Base-by-base conservation (phyloP, 2,797 vertebrate species). In the Neosilurus mollespiculum region DNA sequence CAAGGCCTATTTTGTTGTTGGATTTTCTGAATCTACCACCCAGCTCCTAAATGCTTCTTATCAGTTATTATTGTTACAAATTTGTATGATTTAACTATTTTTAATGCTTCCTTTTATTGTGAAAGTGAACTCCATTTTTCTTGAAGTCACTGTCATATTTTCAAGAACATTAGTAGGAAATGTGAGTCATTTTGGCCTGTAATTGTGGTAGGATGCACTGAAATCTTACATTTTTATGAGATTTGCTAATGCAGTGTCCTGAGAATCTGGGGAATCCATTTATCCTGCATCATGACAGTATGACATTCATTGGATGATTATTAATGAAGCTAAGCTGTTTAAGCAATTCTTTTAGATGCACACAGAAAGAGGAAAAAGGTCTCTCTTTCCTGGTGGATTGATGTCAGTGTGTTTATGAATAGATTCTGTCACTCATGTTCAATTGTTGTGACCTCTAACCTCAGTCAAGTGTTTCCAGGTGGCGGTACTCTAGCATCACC, bases 391-490 rank as follows among this genome's bases (percentile, higher is more conserved):
- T 89, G 88, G 26, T 87, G 49, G 83, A 78, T 80, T 84, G 81
- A 2, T 89, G 62, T 90, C 87, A 89, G 87, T 90, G 53, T 93
- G 92, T 94, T 93, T 91, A 86, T 83, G 18, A 58, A 83, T 58
- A 86, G 87, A 91, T 82, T 89, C 92, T 93, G 92, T 94, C 93
- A 94, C 92, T 93, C 93, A 90, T 89, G 91, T 93, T 93, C 92
- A 93, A 94, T 89, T 90, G 91, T 87, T 84, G 87, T 88, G 93
- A 94, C 92, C 93, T 92, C 56, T 91, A 93, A 93, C 93, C 91
- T 83, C 6, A n/a, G 62, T 91, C 88, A 94, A 95, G 94, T 93
- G 88, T 91, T 93, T 95, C 93, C 94, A 95, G 94, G 94, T 95
- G 94, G 91, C 76, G 64, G 87, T 87, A 88, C 91, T 94, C 92